Evolutionary conservation across 1,140 invertebrate species (phyloP), one percentile per base, ranked within the genome.

Genomic region (Neodiprion lecontei): DNA sequence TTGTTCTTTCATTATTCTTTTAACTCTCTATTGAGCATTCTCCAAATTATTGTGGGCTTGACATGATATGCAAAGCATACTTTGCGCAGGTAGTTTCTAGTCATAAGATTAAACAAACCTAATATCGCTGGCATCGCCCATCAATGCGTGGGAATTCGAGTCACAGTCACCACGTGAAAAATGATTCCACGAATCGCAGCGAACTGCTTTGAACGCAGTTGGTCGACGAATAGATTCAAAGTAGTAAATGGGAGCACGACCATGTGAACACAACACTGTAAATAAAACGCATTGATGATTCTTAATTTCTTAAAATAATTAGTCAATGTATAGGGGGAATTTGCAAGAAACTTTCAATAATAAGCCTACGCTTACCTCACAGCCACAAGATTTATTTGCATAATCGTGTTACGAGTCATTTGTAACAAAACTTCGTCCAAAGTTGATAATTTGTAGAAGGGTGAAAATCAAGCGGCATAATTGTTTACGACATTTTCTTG

Each of bases 41-140:
- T 7, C 5, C 11, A 61, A 7, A 61, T 5, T 9, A 17, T 61
- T 61, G 3, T 5, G n/a, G 28, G 28, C 28, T 40, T 40, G 28
- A 40, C 1, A 40, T 40, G 28, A 40, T 40, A 40, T 5, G 1
- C 28, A 3, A 40, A 40, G 1, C 5, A 40, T 40, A 5, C 28
- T 40, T 40, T 40, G 28, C 28, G 28, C 28, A 40, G 28, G 28
- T 40, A 40, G 28, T 40, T 40, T 40, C 1, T 40, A 40, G 28
- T 40, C 28, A 40, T 40, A 40, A 40, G 5, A 40, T 40, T 40
- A 40, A 49, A 49, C 23, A 14, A 40, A 71, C 70, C 70, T 49
- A 71, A 71, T 71, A 71, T 71, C 28, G 48, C 70, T 71, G 48
- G 70, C 70, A 7, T 71, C 70, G 14, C 70, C 70, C 70, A 71